Conservation (phyloP, 2,888 invertebrate species). For the Xanthia togata region DNA sequence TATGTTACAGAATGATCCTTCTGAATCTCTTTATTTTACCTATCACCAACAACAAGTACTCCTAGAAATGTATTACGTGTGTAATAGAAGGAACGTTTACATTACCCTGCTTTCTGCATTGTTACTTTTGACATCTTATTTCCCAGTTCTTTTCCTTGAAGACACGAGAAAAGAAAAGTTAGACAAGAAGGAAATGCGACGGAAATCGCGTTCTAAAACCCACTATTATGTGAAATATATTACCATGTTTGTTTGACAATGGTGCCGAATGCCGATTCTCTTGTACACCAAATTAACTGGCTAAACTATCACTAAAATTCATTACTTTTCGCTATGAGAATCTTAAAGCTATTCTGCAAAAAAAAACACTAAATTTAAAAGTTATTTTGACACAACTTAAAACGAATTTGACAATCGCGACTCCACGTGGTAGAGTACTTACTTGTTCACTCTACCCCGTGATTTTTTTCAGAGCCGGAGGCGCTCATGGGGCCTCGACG, state of each 20-base stretch:
- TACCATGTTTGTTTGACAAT: neutral
- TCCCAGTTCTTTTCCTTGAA: conserved; percentile 29
- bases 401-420: no score
- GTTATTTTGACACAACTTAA: no score
- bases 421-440: no score
- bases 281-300: no score
- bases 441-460: no score
- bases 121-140: conserved; percentile 45
- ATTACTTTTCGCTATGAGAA: no score
- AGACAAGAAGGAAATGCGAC: conserved; percentile 7
- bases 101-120: conserved; percentile 39
- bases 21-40: conserved; percentile 18
- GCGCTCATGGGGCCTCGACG: no score
- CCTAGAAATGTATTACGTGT: conserved; percentile 34
- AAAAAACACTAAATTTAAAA: no score
- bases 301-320: no score
- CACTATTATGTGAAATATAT: neutral
- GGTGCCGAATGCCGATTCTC: no score
- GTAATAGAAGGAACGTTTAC: conserved; percentile 25
- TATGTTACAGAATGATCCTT: neutral
- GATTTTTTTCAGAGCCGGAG: no score
- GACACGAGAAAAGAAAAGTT: conserved; percentile 6
- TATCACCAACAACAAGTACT: conserved; percentile 22
- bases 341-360: no score
- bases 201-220: conserved; percentile 10